phyloP scores from a whole-genome alignment of 2,888 invertebrate species.

The Brenthis daphne region DNA sequence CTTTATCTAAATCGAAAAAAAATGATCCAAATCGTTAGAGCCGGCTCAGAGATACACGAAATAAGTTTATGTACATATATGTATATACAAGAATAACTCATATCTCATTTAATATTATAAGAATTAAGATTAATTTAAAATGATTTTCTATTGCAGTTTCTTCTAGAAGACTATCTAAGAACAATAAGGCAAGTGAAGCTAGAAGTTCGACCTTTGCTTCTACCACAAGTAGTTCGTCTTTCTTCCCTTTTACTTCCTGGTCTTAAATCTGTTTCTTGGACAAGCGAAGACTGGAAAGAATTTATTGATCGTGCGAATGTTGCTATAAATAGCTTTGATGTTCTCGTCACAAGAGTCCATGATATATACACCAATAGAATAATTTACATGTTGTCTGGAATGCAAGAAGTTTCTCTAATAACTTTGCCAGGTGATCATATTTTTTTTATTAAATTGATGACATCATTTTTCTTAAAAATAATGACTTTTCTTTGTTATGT shows the following conservation, averaged over 20 bases:
- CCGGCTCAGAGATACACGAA: too few relatives aligned
- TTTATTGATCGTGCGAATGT: slow-evolving; percentile 89
- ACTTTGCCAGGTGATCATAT: slow-evolving; percentile 84
- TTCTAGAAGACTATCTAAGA: slow-evolving; percentile 88
- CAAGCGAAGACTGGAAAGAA: slow-evolving; percentile 89
- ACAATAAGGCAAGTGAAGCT: slow-evolving; percentile 89
- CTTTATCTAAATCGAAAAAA: too few relatives aligned
- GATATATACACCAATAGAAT: slow-evolving; percentile 96
- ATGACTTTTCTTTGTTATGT: background rate
- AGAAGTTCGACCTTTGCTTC: slow-evolving; percentile 94
- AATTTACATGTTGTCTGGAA: slow-evolving; percentile 91
- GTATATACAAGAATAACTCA: too few relatives aligned
- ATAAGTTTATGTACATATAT: too few relatives aligned
- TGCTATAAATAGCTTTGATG: slow-evolving; percentile 91
- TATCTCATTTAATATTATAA: background rate
- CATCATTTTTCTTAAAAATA: too few relatives aligned
- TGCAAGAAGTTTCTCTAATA: slow-evolving; percentile 92
- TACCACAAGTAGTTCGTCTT: slow-evolving; percentile 92
- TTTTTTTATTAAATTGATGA: background rate
- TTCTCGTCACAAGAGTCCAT: slow-evolving; percentile 88
- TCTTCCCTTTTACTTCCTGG: slow-evolving; percentile 92
- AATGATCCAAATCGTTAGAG: too few relatives aligned
- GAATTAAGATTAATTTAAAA: background rate
- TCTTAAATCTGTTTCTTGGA: slow-evolving; percentile 91
- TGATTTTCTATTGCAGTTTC: slow-evolving; percentile 78